phyloP scores from a whole-genome alignment of 2,113 vertebrate species.

The Triplophysa rosa region DNA sequence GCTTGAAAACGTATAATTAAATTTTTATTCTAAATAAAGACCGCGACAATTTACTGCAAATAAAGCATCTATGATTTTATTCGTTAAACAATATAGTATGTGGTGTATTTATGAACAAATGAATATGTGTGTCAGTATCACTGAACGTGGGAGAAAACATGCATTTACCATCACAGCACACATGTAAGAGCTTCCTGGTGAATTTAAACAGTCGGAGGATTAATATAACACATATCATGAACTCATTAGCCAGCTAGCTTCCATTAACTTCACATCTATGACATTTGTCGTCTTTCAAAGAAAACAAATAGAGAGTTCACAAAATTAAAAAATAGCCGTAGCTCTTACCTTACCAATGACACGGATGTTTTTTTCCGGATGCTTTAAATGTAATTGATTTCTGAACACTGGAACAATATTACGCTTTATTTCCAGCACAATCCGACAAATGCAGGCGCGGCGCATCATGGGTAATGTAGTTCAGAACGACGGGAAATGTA shows the following conservation, averaged over 20 bases:
- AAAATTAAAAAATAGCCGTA: not conserved
- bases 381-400: conserved; percentile 3
- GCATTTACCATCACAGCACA: not conserved
- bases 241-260: conserved; percentile 42
- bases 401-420: conserved; percentile 77
- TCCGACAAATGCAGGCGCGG: conserved; percentile 35
- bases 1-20: not conserved
- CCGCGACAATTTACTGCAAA: not conserved
- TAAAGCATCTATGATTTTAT: not conserved
- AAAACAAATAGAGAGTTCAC: not conserved
- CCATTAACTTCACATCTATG: conserved; percentile 20
- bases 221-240: conserved; percentile 20
- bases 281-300: not conserved
- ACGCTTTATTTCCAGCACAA: conserved; percentile 26
- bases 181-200: not conserved
- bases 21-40: not conserved
- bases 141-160: not conserved
- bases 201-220: not conserved
- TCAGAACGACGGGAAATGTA: conserved; percentile 30
- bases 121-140: not conserved
- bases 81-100: not conserved
- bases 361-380: not conserved
- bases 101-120: not conserved
- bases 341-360: conserved; percentile 18
- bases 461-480: conserved; percentile 59